Conservation (phyloP, 2,113 vertebrate genomes). For the Daphoenositta chrysoptera region DNA sequence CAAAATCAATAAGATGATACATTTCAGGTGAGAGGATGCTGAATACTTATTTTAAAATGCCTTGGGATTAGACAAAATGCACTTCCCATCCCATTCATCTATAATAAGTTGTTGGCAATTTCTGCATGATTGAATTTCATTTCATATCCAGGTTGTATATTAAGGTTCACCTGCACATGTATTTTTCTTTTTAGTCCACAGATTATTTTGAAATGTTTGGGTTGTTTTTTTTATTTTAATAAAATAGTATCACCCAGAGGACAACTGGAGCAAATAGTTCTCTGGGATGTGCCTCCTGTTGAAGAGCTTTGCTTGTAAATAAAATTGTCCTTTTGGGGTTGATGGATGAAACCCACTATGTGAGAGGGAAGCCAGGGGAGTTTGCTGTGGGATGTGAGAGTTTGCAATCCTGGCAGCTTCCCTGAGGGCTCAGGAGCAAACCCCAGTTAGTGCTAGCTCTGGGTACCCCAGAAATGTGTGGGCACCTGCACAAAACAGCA, state of each 20-base stretch:
- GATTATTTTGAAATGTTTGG: background rate
- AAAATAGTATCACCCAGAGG: background rate
- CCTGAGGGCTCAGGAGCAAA: background rate
- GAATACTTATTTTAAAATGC: conserved; percentile 37
- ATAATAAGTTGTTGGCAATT: background rate
- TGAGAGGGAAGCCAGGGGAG: background rate
- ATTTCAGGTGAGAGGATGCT: conserved; percentile 45
- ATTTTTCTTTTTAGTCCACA: background rate
- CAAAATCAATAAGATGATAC: conserved; percentile 27
- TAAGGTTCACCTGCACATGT: background rate
- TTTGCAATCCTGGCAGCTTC: background rate
- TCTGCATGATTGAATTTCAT: conserved; percentile 41
- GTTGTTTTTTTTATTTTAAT: background rate
- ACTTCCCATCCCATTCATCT: conserved; percentile 37
- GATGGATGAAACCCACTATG: background rate
- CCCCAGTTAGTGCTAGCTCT: background rate
- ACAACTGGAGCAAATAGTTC: background rate
- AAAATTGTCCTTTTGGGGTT: background rate
- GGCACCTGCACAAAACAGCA: background rate
- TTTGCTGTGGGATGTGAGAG: background rate
- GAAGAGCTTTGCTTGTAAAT: background rate
- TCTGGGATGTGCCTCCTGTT: background rate
- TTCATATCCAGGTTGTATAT: background rate
- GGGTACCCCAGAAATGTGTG: background rate
- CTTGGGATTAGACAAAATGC: conserved; percentile 41